phyloP scores from a whole-genome alignment of 2,888 invertebrate genomes.

The Melolontha melolontha region DNA sequence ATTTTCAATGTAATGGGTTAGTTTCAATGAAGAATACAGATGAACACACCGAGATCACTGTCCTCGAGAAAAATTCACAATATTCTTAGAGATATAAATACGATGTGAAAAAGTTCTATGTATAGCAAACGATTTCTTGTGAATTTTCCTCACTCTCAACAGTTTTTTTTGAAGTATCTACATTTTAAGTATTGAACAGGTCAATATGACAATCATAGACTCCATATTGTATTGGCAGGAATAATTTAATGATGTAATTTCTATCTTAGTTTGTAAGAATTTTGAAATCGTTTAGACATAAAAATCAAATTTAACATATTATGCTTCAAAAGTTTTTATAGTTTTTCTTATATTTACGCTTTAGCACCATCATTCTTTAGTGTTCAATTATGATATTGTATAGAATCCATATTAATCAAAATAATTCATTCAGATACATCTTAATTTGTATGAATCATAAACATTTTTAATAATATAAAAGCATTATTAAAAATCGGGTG shows the following conservation, averaged over 20 bases:
- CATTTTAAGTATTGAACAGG: conserved; percentile 16
- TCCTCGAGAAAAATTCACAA: conserved; percentile 9
- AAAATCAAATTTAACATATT: background rate
- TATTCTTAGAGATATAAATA: background rate
- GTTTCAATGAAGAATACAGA: conserved; percentile 5
- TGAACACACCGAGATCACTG: conserved; percentile 31
- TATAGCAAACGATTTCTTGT: conserved; percentile 1
- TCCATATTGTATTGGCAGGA: conserved; percentile 49
- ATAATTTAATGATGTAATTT: conserved; percentile 34
- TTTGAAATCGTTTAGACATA: background rate
- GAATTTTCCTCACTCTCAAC: conserved; percentile 7
- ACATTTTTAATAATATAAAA: no score
- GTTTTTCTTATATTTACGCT: no score
- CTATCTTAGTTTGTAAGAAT: background rate
- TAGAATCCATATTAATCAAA: no score
- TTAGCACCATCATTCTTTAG: no score
- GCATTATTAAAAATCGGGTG: no score
- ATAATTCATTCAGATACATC: no score
- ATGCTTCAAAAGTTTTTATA: no score
- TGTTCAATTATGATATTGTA: no score
- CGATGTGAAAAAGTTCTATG: background rate
- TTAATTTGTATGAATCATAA: no score
- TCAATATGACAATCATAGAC: conserved; percentile 37
- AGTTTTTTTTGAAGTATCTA: conserved; percentile 17
- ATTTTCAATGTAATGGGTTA: no score